Conservation (phyloP, 2,113 vertebrate species). For the Myocastor coypus region DNA sequence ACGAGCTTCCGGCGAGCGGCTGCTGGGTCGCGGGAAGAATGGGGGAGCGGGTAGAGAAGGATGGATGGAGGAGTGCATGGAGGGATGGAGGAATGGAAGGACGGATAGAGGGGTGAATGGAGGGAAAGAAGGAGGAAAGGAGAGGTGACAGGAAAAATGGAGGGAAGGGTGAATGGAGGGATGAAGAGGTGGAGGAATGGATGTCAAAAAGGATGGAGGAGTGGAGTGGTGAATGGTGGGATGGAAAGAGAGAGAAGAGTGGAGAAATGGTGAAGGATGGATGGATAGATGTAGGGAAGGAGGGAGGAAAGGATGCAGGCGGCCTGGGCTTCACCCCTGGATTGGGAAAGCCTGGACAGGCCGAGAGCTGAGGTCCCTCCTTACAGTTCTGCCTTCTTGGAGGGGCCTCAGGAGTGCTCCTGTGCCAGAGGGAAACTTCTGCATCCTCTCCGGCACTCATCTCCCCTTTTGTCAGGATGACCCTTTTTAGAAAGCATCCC, state of each 20-base stretch:
- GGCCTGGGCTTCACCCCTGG: neutral
- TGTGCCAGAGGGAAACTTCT: neutral
- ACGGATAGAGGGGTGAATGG: neutral
- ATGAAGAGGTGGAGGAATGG: neutral
- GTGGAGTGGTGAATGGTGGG: neutral
- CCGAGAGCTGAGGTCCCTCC: neutral
- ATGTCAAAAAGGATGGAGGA: neutral
- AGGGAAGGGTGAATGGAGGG: neutral
- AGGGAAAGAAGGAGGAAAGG: neutral
- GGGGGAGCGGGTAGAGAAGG: neutral
- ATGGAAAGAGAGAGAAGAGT: neutral
- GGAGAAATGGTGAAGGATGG: neutral
- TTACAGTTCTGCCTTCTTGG: neutral
- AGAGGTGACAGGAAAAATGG: neutral
- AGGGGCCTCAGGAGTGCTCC: neutral
- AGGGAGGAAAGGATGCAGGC: neutral
- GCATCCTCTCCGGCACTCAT: neutral
- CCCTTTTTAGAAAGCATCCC: neutral
- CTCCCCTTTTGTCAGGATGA: slow-evolving; percentile 7
- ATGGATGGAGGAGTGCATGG: neutral
- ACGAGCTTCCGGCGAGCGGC: slow-evolving; percentile 61
- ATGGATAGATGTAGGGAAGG: neutral
- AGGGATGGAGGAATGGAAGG: neutral
- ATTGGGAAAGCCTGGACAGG: neutral
- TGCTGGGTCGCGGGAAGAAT: neutral